Percentiles rank a stretch among this genome's conserved stretches.
phyloP scores from a whole-genome alignment of 2,113 vertebrate species.

The Rostratula benghalensis region DNA sequence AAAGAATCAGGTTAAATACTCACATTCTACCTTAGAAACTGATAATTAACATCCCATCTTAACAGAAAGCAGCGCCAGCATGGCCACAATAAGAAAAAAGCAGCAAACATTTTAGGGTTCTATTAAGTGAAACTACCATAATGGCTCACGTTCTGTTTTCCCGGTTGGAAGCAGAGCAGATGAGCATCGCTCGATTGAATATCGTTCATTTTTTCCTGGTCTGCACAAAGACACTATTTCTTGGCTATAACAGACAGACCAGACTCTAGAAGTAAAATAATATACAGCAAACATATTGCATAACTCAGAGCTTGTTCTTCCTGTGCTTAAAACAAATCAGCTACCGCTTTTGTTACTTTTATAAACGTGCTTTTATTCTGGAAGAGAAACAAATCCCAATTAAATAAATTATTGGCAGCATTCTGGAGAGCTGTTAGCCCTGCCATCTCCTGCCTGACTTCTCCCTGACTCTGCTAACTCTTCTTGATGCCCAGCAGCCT shows the following conservation, averaged over 20 bases:
- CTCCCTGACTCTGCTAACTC: background rate
- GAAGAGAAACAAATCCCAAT: background rate
- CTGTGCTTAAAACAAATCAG: background rate
- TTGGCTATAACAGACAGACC: background rate
- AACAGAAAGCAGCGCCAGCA: background rate
- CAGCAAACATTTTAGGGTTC: background rate
- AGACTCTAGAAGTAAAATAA: background rate
- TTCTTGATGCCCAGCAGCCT: background rate
- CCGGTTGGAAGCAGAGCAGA: background rate
- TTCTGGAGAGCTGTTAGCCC: background rate
- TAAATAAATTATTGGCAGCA: background rate
- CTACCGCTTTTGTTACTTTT: background rate
- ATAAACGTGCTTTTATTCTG: background rate
- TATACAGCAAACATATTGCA: background rate
- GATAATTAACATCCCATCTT: background rate
- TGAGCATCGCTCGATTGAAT: background rate
- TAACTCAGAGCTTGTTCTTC: background rate
- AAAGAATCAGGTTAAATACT: constrained; percentile 33
- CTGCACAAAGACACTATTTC: background rate
- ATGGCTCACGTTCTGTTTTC: background rate
- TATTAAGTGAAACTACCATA: background rate
- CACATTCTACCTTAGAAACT: background rate
- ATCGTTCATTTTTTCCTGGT: background rate
- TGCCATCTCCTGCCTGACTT: background rate
- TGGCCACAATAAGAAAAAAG: background rate